phyloP scores from a whole-genome alignment of 64 coral and sea anemone species.

The Pocillopora damicornis region DNA sequence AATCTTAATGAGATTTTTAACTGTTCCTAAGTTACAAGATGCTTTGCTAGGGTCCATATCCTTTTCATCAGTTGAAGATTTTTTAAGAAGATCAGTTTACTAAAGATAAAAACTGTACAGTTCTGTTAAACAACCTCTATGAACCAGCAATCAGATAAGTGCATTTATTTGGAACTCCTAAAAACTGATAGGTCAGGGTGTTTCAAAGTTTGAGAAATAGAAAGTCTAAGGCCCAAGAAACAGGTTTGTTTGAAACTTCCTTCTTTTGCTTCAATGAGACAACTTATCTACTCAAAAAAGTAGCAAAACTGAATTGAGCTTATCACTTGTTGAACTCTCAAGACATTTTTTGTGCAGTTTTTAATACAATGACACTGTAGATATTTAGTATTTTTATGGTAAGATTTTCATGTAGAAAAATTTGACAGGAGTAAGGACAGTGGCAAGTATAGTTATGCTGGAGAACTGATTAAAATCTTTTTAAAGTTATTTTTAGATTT shows the following conservation, averaged over 20 bases:
- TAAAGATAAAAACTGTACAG: neutral
- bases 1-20: constrained; percentile 49
- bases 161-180: too few relatives aligned
- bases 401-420: neutral
- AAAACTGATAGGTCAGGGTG: too few relatives aligned
- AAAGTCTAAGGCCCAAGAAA: too few relatives aligned
- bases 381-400: neutral
- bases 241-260: too few relatives aligned
- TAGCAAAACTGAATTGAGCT: too few relatives aligned
- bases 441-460: constrained; percentile 1
- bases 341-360: too few relatives aligned
- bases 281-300: too few relatives aligned
- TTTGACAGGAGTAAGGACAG: constrained; percentile 28
- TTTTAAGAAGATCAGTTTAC: neutral
- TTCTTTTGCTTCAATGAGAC: too few relatives aligned
- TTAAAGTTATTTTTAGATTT: constrained; percentile 28
- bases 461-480: neutral
- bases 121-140: too few relatives aligned
- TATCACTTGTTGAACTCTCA: too few relatives aligned
- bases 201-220: too few relatives aligned
- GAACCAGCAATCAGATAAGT: too few relatives aligned
- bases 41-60: constrained; percentile 27
- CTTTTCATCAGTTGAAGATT: neutral
- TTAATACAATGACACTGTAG: neutral
- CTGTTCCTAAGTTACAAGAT: neutral